phyloP scores from a whole-genome alignment of 1,140 invertebrate genomes.

The Myzus persicae region DNA sequence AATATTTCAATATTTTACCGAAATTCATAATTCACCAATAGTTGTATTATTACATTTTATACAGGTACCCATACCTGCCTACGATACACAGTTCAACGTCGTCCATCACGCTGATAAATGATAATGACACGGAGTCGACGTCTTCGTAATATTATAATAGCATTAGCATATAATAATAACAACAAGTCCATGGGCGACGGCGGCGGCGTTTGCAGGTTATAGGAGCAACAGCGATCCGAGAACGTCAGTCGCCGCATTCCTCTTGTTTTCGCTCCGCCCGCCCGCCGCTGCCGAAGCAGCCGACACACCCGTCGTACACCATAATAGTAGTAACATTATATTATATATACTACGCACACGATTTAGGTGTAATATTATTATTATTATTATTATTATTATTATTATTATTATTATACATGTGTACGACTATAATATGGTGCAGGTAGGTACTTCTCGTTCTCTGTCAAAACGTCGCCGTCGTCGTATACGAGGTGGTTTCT shows the following conservation, averaged over 20 bases:
- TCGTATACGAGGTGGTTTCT: not conserved
- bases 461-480: conserved; percentile 24
- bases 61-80: not conserved
- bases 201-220: not conserved
- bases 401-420: not conserved
- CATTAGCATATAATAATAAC: conserved; percentile 13
- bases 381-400: not conserved
- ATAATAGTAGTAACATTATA: not conserved
- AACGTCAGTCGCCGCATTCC: not conserved
- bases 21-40: not conserved
- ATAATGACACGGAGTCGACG: not conserved
- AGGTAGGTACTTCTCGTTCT: conserved; percentile 16
- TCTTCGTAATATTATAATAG: not conserved
- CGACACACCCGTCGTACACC: not conserved
- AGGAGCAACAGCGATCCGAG: no score
- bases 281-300: not conserved
- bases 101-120: not conserved
- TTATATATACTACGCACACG: not conserved
- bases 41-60: not conserved
- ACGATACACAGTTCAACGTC: not conserved
- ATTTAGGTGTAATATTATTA: not conserved
- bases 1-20: not conserved
- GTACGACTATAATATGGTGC: not conserved
- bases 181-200: not conserved
- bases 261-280: conserved; percentile 38